Percentiles rank a stretch among this genome's conserved stretches.
Evolutionary conservation across 2,888 invertebrate species (phyloP).

Genomic region (Zele albiditarsus): DNA sequence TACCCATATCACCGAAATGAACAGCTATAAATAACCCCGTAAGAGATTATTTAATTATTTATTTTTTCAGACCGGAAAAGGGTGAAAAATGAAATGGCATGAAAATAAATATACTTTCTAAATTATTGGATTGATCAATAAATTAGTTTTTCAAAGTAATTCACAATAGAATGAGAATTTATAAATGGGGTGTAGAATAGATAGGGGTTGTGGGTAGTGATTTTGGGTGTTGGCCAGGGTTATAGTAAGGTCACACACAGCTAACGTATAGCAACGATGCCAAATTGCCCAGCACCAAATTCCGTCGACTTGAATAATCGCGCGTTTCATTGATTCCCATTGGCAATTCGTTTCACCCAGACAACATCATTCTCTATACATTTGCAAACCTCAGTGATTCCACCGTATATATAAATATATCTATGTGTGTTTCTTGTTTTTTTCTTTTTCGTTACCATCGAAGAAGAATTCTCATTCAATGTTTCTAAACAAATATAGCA

Average conservation of each 20-base stretch:
- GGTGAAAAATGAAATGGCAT: neutral
- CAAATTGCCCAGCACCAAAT: conserved; percentile 60
- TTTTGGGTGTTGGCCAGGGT: conserved; percentile 58
- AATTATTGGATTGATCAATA: neutral
- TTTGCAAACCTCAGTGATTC: conserved; percentile 12
- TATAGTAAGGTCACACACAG: conserved; percentile 14
- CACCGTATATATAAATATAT: neutral
- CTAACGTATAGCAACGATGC: conserved; percentile 50
- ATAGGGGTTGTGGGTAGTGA: conserved; percentile 32
- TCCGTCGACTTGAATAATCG: conserved; percentile 57
- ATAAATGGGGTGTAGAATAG: neutral
- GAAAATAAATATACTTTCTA: neutral
- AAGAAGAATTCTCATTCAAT: no score
- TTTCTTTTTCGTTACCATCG: conserved; percentile 27
- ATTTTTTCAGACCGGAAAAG: neutral
- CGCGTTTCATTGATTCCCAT: conserved; percentile 58
- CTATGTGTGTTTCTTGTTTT: no score
- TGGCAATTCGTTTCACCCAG: conserved; percentile 36
- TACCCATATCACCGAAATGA: neutral
- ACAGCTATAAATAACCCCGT: neutral
- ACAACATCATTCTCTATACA: conserved; percentile 36
- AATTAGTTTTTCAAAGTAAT: neutral
- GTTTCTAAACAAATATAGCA: no score
- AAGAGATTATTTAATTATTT: neutral
- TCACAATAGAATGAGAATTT: neutral